phyloP scores from a whole-genome alignment of 2,797 vertebrate species.

The Crypturellus tataupa region DNA sequence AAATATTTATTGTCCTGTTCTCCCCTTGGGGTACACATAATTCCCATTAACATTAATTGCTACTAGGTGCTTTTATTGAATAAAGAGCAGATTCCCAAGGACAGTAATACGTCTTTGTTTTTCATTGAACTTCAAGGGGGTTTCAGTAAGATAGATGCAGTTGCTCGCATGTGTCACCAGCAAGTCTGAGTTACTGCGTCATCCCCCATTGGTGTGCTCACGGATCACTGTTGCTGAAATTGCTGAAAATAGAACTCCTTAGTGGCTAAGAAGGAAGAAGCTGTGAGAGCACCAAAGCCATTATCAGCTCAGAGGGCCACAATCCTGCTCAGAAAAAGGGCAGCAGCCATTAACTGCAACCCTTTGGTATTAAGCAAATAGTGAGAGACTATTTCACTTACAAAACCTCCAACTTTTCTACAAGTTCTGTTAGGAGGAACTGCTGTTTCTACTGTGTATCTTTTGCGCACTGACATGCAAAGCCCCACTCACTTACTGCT shows the following conservation, averaged over 20 bases:
- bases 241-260: neutral
- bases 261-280: slow-evolving; percentile 3
- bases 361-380: neutral
- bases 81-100: neutral
- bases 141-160: neutral
- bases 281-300: neutral
- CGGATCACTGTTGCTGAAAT: slow-evolving; percentile 10
- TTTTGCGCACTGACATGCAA: neutral
- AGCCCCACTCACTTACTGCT: neutral
- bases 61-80: neutral
- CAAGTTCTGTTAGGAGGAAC: neutral
- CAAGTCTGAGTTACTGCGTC: neutral
- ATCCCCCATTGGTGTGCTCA: neutral
- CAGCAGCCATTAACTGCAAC: neutral
- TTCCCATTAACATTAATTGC: neutral
- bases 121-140: neutral
- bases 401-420: neutral
- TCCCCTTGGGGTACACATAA: neutral
- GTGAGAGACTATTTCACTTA: neutral
- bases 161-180: slow-evolving; percentile 1
- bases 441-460: neutral
- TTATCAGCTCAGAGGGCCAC: neutral
- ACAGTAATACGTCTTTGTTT: neutral
- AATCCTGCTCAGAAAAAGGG: slow-evolving; percentile 11
- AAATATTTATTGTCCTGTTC: neutral